These are phyloP conservation scores for Paracanthobrama guichenoti DNA, from an alignment of 2,113 vertebrate species.

Conservation along the genomic window DNA sequence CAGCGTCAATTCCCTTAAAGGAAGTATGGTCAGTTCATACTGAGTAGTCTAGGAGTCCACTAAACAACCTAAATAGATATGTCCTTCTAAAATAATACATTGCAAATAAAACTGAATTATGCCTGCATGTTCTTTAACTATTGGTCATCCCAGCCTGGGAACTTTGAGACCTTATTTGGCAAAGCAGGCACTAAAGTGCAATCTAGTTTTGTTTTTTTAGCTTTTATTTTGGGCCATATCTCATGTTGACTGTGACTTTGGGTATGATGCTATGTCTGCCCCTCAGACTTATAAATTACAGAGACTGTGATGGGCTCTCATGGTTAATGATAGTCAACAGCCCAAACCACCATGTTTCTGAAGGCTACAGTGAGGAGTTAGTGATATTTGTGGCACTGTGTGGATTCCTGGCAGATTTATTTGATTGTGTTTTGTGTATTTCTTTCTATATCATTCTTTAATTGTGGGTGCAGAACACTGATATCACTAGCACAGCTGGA, in stretches of 20 bases:
- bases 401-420: not conserved
- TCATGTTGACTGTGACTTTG: conserved; percentile 15
- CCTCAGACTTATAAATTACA: conserved; percentile 48
- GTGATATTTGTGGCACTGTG: not conserved
- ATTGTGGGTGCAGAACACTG: conserved; percentile 75
- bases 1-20: conserved; percentile 3
- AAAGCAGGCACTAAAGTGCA: not conserved
- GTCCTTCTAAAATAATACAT: not conserved
- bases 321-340: conserved; percentile 41
- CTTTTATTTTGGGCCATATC: conserved; percentile 4
- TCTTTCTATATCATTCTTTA: not conserved
- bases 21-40: not conserved
- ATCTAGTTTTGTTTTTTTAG: conserved; percentile 9
- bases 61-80: not conserved
- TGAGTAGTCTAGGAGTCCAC: not conserved
- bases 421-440: not conserved
- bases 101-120: not conserved
- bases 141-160: not conserved
- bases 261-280: conserved; percentile 50
- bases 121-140: not conserved
- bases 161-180: not conserved
- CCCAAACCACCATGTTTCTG: conserved; percentile 9
- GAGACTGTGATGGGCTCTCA: not conserved
- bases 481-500: conserved; percentile 83
- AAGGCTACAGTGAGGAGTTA: not conserved